A percentile compares a stretch with the other conserved stretches of the same genome.
Conservation (phyloP, 2,113 vertebrate species). For the Ceyx margarethae region DNA sequence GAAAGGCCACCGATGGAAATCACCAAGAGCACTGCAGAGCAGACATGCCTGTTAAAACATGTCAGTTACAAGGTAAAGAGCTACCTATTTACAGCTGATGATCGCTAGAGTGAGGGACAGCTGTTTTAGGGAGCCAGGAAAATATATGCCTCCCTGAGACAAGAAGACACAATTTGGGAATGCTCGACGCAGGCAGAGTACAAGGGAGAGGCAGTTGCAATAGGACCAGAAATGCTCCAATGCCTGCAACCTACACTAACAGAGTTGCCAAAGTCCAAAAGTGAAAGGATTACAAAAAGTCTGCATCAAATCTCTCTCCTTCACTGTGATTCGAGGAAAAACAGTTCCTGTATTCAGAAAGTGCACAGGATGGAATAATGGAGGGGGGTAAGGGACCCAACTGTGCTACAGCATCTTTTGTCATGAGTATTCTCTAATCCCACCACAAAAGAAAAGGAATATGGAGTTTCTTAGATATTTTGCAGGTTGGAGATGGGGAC, state of each 20-base stretch:
- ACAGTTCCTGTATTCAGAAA: background rate
- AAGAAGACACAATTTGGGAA: background rate
- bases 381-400: background rate
- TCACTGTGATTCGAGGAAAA: background rate
- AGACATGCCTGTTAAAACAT: background rate
- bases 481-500: background rate
- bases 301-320: background rate
- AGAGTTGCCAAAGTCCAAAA: background rate
- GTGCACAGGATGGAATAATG: background rate
- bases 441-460: background rate
- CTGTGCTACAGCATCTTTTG: background rate
- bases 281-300: background rate
- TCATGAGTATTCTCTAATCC: background rate
- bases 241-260: background rate
- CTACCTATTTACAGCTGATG: background rate
- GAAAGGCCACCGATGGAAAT: background rate
- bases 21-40: background rate
- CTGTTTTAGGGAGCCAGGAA: background rate
- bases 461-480: background rate
- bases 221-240: background rate
- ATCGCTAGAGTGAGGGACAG: background rate
- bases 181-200: background rate
- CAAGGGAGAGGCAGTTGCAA: background rate
- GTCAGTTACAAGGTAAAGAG: background rate
- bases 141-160: rapidly evolving